phyloP scores from a whole-genome alignment of 2,797 vertebrate species.

The Myotis pilosus region DNA sequence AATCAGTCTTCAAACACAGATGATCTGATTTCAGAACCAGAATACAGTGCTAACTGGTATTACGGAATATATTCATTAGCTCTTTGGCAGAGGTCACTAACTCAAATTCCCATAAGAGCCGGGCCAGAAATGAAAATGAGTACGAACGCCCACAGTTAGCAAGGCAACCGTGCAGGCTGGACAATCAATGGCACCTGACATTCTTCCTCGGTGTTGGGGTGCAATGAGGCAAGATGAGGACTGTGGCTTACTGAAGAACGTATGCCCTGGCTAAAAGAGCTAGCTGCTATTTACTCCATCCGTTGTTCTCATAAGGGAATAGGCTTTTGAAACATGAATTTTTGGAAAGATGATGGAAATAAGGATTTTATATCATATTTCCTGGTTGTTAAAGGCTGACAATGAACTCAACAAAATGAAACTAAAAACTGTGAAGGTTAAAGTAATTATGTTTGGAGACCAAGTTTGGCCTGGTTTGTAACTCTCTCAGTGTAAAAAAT shows the following conservation, averaged over 20 bases:
- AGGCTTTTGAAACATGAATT: background rate
- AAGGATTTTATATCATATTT: conserved; percentile 4
- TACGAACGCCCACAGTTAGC: background rate
- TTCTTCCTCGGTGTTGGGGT: background rate
- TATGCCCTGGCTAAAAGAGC: background rate
- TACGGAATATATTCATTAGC: background rate
- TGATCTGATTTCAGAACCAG: background rate
- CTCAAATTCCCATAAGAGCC: background rate
- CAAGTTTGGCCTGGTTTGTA: background rate
- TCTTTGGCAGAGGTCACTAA: background rate
- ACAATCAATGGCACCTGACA: background rate
- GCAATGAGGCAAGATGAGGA: background rate
- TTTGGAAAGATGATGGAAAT: background rate
- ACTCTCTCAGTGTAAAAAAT: background rate
- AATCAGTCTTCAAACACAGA: background rate
- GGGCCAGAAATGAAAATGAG: background rate
- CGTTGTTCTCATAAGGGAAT: background rate
- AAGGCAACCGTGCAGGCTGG: background rate
- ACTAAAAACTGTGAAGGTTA: background rate
- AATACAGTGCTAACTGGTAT: background rate
- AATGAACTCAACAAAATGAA: background rate
- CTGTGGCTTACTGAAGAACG: background rate
- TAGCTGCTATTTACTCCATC: background rate
- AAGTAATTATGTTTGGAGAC: background rate
- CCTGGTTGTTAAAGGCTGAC: conserved; percentile 32